These are phyloP conservation scores for Gonocerus acuteangulatus DNA, from an alignment of 2,888 invertebrate genomes.

Conservation along the genomic window DNA sequence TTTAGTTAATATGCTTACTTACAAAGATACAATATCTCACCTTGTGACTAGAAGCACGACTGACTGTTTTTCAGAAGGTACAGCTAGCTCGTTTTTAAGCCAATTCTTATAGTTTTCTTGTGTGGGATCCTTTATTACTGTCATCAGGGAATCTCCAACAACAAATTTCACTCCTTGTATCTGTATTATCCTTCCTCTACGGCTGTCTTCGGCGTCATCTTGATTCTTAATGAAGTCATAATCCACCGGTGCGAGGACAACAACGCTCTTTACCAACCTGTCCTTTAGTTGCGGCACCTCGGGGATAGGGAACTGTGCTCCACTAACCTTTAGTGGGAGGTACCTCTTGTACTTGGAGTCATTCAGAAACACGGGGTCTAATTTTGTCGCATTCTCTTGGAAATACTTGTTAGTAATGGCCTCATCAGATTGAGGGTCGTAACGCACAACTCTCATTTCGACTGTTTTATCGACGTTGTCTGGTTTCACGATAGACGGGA, in stretches of 20 bases:
- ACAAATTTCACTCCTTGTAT: constrained; percentile 64
- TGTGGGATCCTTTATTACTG: constrained; percentile 65
- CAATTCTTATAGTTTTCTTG: constrained; percentile 71
- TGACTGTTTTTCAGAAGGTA: constrained; percentile 66
- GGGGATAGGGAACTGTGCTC: constrained; percentile 75
- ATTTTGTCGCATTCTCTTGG: constrained; percentile 61
- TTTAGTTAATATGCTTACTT: too few relatives aligned
- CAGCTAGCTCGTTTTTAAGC: constrained; percentile 68
- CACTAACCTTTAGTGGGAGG: constrained; percentile 74
- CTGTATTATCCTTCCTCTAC: constrained; percentile 50
- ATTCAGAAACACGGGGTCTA: constrained; percentile 66
- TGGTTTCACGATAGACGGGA: constrained; percentile 55
- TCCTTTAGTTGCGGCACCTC: constrained; percentile 67
- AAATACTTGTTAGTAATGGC: constrained; percentile 67
- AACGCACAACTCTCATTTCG: constrained; percentile 72
- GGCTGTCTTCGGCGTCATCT: constrained; percentile 31
- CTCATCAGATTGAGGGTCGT: constrained; percentile 65
- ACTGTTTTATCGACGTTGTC: constrained; percentile 48
- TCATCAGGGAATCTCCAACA: constrained; percentile 66
- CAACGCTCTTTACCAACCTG: constrained; percentile 73
- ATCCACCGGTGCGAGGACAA: constrained; percentile 74
- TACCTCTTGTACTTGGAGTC: constrained; percentile 70
- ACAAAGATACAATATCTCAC: too few relatives aligned
- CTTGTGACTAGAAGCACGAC: constrained; percentile 73
- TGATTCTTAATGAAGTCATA: constrained; percentile 51